Conservation (phyloP, 2,797 vertebrate species). For the Spheniscus humboldti region DNA sequence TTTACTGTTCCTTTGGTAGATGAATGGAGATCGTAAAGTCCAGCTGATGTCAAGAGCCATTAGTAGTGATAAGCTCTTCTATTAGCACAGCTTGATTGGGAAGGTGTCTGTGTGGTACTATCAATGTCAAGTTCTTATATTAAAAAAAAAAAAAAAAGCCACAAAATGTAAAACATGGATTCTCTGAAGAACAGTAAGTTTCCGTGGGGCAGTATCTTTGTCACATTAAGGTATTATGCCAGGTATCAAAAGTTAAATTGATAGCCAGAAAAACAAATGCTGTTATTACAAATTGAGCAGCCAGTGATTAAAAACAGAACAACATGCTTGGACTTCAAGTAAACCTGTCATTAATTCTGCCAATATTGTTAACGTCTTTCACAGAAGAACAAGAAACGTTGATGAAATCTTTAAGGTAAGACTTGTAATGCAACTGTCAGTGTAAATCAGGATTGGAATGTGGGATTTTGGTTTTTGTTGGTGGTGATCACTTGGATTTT, state of each 20-base stretch:
- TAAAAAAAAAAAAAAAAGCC: neutral
- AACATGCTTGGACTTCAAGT: neutral
- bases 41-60: neutral
- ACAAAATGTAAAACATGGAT: neutral
- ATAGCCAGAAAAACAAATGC: neutral
- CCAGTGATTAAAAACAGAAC: neutral
- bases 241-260: neutral
- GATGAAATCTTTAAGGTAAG: slow-evolving; percentile 51
- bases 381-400: slow-evolving; percentile 24
- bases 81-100: rapidly evolving
- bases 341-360: neutral
- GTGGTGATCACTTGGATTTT: neutral
- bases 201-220: neutral
- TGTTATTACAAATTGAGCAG: neutral
- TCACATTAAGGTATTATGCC: neutral
- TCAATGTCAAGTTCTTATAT: neutral
- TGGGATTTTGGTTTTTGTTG: neutral
- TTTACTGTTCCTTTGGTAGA: neutral
- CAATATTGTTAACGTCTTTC: neutral
- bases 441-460: slow-evolving; percentile 2
- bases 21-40: neutral
- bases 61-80: neutral
- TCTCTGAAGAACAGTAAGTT: neutral
- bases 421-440: neutral
- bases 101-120: neutral